These are phyloP conservation scores for Danio choprae DNA, from an alignment of 2,797 vertebrate species.

Conservation along the genomic window DNA sequence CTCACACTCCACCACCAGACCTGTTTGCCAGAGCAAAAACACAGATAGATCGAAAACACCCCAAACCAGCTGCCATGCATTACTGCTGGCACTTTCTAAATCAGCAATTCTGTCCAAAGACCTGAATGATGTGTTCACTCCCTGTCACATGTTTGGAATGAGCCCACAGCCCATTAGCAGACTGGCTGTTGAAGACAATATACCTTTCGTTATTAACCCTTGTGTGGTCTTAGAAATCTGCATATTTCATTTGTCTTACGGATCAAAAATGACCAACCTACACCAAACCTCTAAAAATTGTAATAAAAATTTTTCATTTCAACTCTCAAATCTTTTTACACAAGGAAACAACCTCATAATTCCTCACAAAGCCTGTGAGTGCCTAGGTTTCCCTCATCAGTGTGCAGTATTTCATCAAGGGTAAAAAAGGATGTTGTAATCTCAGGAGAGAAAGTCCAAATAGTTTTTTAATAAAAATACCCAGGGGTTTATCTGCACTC, in stretches of 20 bases:
- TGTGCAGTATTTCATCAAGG: too few species aligned
- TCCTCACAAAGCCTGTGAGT: too few species aligned
- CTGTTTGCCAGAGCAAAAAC: constrained; percentile 22
- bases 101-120: constrained; percentile 45
- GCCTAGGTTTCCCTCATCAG: too few species aligned
- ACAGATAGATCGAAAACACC: constrained; percentile 43
- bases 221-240: too few species aligned
- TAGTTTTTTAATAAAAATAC: constrained; percentile 18
- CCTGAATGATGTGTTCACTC: constrained; percentile 54
- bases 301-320: constrained; percentile 13
- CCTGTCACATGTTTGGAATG: constrained; percentile 44
- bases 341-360: too few species aligned
- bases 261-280: too few species aligned
- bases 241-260: too few species aligned
- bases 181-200: constrained; percentile 9
- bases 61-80: constrained; percentile 48
- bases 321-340: neutral
- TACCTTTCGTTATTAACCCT: constrained; percentile 7
- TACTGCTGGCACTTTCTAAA: constrained; percentile 50
- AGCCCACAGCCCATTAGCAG: constrained; percentile 24
- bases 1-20: neutral
- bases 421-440: too few species aligned
- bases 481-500: constrained; percentile 5
- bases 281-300: too few species aligned
- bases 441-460: too few species aligned